Conservation (phyloP, 2,888 invertebrate species). For the Conus canariensis region DNA sequence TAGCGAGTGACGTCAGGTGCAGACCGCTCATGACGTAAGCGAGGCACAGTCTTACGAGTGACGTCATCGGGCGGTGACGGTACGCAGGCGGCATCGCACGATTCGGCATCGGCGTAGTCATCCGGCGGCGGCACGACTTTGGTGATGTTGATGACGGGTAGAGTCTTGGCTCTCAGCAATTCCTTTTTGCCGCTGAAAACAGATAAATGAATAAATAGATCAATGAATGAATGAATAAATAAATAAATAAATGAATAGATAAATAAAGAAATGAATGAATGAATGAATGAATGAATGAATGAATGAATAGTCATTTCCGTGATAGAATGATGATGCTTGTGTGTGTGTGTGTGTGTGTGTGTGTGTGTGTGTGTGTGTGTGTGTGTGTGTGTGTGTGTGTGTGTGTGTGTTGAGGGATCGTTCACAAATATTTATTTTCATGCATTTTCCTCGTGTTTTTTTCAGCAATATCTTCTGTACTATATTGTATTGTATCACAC, state of each 20-base stretch:
- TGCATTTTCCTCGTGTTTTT: too few relatives aligned
- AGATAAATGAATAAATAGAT: not conserved
- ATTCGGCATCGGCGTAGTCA: not conserved
- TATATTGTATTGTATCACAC: too few relatives aligned
- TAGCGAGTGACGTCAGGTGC: conserved; percentile 22
- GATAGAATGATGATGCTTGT: too few relatives aligned
- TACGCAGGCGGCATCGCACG: not conserved
- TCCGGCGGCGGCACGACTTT: conserved; percentile 2
- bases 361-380: too few relatives aligned
- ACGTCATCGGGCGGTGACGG: not conserved
- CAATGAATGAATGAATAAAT: not conserved
- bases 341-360: too few relatives aligned
- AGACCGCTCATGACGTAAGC: not conserved
- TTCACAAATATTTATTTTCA: too few relatives aligned
- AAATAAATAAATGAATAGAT: not conserved
- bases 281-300: not conserved
- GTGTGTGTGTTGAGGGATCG: too few relatives aligned
- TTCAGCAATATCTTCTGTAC: too few relatives aligned
- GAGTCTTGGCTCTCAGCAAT: conserved; percentile 46
- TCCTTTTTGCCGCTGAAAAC: conserved; percentile 47
- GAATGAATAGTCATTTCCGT: not conserved
- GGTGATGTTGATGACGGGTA: conserved; percentile 47
- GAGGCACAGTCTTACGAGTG: not conserved
- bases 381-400: too few relatives aligned
- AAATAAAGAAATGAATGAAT: not conserved